Conservation (phyloP, 2,797 vertebrate species). For the Pseudocheirus occidentalis region DNA sequence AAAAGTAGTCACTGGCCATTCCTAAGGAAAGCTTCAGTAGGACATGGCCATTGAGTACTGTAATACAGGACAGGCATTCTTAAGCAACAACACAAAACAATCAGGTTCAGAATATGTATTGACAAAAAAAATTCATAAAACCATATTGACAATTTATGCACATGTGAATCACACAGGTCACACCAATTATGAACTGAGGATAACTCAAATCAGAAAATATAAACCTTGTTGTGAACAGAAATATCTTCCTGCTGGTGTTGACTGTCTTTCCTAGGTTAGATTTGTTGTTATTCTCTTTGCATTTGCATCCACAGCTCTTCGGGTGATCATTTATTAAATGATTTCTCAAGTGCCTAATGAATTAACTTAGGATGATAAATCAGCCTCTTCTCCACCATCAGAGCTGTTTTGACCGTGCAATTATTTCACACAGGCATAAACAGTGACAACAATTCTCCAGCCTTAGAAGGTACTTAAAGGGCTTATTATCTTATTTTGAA, state of each 20-base stretch:
- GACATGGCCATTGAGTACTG: background rate
- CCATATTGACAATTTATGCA: slow-evolving; percentile 55
- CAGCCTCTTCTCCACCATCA: slow-evolving; percentile 68
- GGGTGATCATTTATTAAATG: slow-evolving; percentile 77
- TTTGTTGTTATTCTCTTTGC: slow-evolving; percentile 67
- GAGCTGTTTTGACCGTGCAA: slow-evolving; percentile 66
- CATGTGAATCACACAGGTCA: slow-evolving; percentile 31
- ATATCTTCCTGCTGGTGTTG: slow-evolving; percentile 8
- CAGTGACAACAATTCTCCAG: background rate
- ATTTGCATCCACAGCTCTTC: slow-evolving; percentile 58
- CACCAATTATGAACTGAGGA: slow-evolving; percentile 42
- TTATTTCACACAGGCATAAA: slow-evolving; percentile 47
- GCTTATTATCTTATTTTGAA: slow-evolving; percentile 50
- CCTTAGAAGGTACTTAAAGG: slow-evolving; percentile 47
- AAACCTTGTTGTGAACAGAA: slow-evolving; percentile 42
- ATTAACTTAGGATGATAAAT: slow-evolving; percentile 69
- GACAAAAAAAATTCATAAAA: slow-evolving; percentile 49
- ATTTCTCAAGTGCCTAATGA: slow-evolving; percentile 63
- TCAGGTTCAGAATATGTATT: background rate
- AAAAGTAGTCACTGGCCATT: slow-evolving; percentile 52
- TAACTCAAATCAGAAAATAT: slow-evolving; percentile 62
- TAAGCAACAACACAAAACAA: slow-evolving; percentile 45
- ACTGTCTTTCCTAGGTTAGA: slow-evolving; percentile 65
- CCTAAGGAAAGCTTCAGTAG: slow-evolving; percentile 49
- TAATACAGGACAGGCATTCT: slow-evolving; percentile 35